Base-by-base conservation (phyloP, 2,113 vertebrate genomes). In the Cygnus buccinator region DNA sequence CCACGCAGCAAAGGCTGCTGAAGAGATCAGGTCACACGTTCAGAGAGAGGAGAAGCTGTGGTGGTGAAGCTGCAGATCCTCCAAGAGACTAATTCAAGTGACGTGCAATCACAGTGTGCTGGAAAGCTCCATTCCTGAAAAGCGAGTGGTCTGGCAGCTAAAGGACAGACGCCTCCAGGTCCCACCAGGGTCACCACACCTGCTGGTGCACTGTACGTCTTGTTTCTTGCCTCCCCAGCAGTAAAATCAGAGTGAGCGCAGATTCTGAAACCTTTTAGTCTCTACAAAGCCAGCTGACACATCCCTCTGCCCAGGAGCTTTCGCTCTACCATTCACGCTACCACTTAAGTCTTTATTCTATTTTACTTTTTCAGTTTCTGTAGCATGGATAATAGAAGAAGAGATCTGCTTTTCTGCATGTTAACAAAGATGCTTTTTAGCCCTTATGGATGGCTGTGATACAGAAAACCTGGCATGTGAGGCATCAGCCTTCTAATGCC, bases 161-260 rank as follows among this genome's bases (percentile, higher is more conserved):
- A 6, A 33, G 29, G 28, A 41, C 19, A 75, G 41, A 71, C 3
- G 8, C 70, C 13, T 41, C 8, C 11, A 46, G 33, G 7, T 66
- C 5, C 33, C 18, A 62, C 0, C 1, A 9, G 25, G 35, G 9
- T 50, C 1, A 21, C 2, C 8, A 35, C 21, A 67, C 28, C 44
- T 43, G 10, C 9, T 67, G 29, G 9, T 59, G 15, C 71, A 44
- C 44, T n/a, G 10, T 25, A 39, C 5, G 33, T 68, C 37, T 33
- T 55, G 26, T 16, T 68, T 74, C 39, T 78, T 62, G 26, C 26
- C 54, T 29, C 19, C 37, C 35, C 63, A 72, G 2, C 21, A 79
- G 37, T 14, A 48, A 48, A 48, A 55, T n/a, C 23, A 31, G 18
- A 50, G 18, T 29, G 28, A 88, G 48, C 3, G 61, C 19, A 65